Conservation (phyloP, 2,888 invertebrate species). For the Hydraecia micacea region DNA sequence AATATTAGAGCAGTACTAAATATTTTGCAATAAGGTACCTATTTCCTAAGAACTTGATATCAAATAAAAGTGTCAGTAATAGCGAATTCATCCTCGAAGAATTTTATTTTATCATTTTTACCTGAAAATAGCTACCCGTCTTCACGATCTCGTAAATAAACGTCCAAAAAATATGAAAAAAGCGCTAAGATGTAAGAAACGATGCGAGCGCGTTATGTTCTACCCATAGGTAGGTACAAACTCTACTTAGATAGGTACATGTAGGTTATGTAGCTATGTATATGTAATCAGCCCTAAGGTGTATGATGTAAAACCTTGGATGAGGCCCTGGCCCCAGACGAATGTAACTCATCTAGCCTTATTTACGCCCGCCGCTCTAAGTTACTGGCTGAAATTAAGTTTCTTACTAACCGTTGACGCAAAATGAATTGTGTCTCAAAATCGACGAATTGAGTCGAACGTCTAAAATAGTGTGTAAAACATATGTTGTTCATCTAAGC, state of each 20-base stretch:
- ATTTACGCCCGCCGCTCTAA: conserved; percentile 1
- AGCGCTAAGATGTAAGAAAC: conserved; percentile 47
- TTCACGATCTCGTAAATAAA: conserved; percentile 47
- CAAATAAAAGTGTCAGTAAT: conserved; percentile 54
- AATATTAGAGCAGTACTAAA: conserved; percentile 40
- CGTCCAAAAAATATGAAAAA: conserved; percentile 49
- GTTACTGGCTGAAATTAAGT: conserved; percentile 28
- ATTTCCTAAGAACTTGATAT: conserved; percentile 41
- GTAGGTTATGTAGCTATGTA: background rate
- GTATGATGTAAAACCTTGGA: conserved; percentile 5
- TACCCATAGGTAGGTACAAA: background rate
- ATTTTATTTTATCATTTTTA: conserved; percentile 55
- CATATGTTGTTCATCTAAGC: background rate
- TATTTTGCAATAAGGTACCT: conserved; percentile 39
- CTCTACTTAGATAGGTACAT: background rate
- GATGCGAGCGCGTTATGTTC: conserved; percentile 33
- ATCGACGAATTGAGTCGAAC: background rate
- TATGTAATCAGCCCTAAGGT: conserved; percentile 9
- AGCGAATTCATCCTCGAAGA: conserved; percentile 20
- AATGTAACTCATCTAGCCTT: conserved; percentile 4
- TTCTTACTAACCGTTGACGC: background rate
- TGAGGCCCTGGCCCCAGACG: background rate
- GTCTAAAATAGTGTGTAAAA: background rate
- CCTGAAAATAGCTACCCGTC: conserved; percentile 46
- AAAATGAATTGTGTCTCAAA: background rate